Evolutionary conservation across 2,797 vertebrate species (phyloP).

Genomic region (Melanotaenia pygmaea): DNA sequence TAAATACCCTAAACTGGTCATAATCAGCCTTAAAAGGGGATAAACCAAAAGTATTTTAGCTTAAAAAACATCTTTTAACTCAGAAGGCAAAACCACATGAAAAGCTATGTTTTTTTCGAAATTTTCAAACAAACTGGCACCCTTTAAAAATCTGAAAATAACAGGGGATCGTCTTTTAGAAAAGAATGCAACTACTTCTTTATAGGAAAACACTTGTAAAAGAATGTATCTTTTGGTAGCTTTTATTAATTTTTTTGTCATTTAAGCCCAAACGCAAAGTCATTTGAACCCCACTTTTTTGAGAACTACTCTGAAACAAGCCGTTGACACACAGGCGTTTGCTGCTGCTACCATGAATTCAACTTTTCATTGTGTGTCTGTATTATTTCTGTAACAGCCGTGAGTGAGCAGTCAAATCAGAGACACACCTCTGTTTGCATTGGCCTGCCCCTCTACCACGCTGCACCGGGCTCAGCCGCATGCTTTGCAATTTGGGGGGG

Average conservation of each 20-base stretch:
- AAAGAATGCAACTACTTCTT: not conserved
- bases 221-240: not conserved
- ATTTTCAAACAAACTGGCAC: not conserved
- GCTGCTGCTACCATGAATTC: not conserved
- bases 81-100: not conserved
- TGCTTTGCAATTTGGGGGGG: constrained; percentile 47
- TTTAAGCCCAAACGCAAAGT: not conserved
- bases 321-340: not conserved
- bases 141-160: not conserved
- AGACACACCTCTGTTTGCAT: constrained; percentile 77
- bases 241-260: not conserved
- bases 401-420: constrained; percentile 54
- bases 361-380: not conserved
- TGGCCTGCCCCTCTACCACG: constrained; percentile 54
- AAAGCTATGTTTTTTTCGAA: not conserved
- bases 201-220: not conserved
- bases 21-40: not conserved
- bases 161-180: not conserved
- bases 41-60: not conserved
- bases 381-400: constrained; percentile 32
- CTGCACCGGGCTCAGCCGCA: constrained; percentile 38
- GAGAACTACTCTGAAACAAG: not conserved
- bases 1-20: not conserved
- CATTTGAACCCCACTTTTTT: not conserved
- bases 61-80: not conserved